phyloP scores from a whole-genome alignment of 2,888 invertebrate species.

The Oxycera nigricornis region DNA sequence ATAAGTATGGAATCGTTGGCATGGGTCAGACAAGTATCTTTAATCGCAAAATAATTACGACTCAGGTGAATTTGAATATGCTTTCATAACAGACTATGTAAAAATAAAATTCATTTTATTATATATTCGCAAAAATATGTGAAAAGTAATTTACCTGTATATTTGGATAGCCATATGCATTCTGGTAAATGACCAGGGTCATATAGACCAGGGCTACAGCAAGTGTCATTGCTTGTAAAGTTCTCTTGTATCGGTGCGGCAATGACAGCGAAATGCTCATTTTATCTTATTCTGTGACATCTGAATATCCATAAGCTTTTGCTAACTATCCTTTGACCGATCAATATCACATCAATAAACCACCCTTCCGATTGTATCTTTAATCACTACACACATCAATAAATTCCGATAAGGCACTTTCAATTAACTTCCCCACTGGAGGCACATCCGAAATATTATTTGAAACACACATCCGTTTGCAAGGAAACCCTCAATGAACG shows the following conservation, averaged over 20 bases:
- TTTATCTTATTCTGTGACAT: conserved; percentile 44
- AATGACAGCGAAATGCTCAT: conserved; percentile 62
- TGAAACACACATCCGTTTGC: too few species aligned
- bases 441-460: not conserved
- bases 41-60: too few species aligned
- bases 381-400: not conserved
- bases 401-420: not conserved
- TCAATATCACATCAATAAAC: not conserved
- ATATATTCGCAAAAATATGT: not conserved
- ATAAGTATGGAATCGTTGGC: too few species aligned
- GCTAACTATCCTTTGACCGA: not conserved
- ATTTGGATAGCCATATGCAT: conserved; percentile 61
- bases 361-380: not conserved
- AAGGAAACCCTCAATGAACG: too few species aligned
- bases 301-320: conserved; percentile 18
- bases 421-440: not conserved
- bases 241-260: conserved; percentile 62
- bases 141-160: conserved; percentile 56
- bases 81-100: too few species aligned
- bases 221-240: conserved; percentile 62
- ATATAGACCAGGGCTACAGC: conserved; percentile 61
- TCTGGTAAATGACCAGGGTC: conserved; percentile 61
- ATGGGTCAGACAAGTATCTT: too few species aligned
- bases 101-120: too few species aligned
- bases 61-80: too few species aligned